phyloP scores from a whole-genome alignment of 2,797 vertebrate species.

The Acanthiza pusilla region DNA sequence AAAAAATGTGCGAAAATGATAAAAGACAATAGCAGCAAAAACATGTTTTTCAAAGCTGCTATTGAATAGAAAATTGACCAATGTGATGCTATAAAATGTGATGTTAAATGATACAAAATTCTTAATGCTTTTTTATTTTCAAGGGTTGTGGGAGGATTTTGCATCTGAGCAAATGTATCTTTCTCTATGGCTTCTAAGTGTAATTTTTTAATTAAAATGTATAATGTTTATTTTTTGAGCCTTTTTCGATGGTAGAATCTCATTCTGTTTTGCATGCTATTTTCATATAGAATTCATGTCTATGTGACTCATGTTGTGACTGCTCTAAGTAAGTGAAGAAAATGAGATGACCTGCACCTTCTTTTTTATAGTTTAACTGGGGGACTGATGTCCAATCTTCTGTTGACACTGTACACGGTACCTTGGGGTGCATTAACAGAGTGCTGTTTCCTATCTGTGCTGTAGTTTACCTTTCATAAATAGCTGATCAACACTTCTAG shows the following conservation, averaged over 20 bases:
- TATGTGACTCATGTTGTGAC: background rate
- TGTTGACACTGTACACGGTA: background rate
- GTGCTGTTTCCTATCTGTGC: background rate
- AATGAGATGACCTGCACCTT: background rate
- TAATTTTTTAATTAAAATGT: background rate
- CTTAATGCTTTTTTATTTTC: background rate
- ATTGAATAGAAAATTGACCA: background rate
- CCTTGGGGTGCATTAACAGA: background rate
- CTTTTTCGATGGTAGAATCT: background rate
- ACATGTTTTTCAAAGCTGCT: background rate
- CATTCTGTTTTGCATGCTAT: constrained; percentile 10
- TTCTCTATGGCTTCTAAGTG: background rate
- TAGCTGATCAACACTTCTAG: constrained; percentile 23
- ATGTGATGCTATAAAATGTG: background rate
- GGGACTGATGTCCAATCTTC: background rate
- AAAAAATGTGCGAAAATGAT: background rate
- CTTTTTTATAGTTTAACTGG: constrained; percentile 15
- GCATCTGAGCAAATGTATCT: background rate
- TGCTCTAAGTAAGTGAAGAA: constrained; percentile 6
- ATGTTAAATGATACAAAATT: background rate
- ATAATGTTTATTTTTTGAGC: background rate
- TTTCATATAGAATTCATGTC: background rate
- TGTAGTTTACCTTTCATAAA: constrained; percentile 44
- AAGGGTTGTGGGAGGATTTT: background rate
- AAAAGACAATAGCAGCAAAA: background rate